Conservation (phyloP, 2,888 invertebrate species). For the Rhyacophila evoluta region DNA sequence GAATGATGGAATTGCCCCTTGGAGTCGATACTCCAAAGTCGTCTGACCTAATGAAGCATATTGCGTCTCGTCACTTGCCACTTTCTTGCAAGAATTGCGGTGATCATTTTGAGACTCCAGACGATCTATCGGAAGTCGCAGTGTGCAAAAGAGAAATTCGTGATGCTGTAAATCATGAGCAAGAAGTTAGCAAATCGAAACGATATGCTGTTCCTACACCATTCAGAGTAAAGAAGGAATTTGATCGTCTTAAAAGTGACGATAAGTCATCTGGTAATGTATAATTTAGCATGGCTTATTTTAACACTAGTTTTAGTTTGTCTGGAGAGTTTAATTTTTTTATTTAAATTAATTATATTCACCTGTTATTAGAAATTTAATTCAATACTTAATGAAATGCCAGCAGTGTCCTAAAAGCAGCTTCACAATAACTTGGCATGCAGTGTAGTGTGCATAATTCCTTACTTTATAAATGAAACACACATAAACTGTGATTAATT, state of each 20-base stretch:
- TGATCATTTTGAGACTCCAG: slow-evolving; percentile 58
- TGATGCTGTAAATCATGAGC: neutral
- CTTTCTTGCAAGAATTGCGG: slow-evolving; percentile 64
- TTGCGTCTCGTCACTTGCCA: slow-evolving; percentile 62
- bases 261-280: slow-evolving; percentile 48
- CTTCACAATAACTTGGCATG: no score
- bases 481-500: no score
- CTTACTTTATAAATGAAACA: no score
- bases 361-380: no score
- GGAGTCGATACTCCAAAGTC: slow-evolving; percentile 59
- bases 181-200: neutral
- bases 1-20: slow-evolving; percentile 63
- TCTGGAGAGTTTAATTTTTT: no score
- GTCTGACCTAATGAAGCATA: slow-evolving; percentile 60
- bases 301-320: no score
- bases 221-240: neutral
- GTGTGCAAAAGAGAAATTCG: neutral
- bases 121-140: slow-evolving; percentile 28
- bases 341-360: no score
- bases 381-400: no score
- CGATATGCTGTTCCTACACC: neutral
- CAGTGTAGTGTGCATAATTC: no score
- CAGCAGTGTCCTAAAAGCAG: no score
- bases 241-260: slow-evolving; percentile 34
- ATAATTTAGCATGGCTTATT: no score